Evolutionary conservation across 2,113 vertebrate genomes (phyloP).

Genomic region (Epinephelus moara): DNA sequence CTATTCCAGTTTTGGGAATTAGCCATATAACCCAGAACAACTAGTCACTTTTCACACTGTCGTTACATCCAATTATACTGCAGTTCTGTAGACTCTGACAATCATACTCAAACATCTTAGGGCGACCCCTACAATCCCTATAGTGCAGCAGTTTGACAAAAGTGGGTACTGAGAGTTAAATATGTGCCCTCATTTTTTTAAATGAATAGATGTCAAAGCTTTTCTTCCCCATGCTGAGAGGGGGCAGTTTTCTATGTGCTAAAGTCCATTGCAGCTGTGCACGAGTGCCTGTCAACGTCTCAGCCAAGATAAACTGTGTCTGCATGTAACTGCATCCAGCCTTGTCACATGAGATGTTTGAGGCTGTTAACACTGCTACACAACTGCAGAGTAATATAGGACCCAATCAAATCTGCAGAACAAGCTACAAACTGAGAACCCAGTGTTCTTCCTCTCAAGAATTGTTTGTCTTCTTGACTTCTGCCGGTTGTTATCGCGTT

Average conservation of each 20-base stretch:
- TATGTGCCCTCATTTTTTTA: conserved; percentile 25
- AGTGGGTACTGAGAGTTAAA: conserved; percentile 1
- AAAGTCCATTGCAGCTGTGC: conserved; percentile 53
- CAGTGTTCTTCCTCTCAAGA: conserved; percentile 38
- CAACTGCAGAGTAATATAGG: conserved; percentile 38
- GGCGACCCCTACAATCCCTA: background rate
- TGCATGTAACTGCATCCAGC: conserved; percentile 45
- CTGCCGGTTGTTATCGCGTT: conserved; percentile 60
- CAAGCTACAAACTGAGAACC: conserved; percentile 40
- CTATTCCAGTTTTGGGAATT: background rate
- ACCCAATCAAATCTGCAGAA: conserved; percentile 47
- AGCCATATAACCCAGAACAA: background rate
- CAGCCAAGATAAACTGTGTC: conserved; percentile 53
- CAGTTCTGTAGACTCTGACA: background rate
- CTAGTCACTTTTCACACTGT: background rate
- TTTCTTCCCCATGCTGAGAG: conserved; percentile 25
- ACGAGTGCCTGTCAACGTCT: conserved; percentile 59
- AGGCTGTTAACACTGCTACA: conserved; percentile 47
- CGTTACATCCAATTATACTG: background rate
- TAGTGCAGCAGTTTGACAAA: background rate
- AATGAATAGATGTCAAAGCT: conserved; percentile 27
- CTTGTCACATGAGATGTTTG: conserved; percentile 53
- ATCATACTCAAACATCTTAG: background rate
- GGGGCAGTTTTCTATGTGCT: conserved; percentile 24
- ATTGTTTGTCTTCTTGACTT: conserved; percentile 71